phyloP scores from a whole-genome alignment of 2,113 vertebrate species.

The Erythrolamprus reginae region DNA sequence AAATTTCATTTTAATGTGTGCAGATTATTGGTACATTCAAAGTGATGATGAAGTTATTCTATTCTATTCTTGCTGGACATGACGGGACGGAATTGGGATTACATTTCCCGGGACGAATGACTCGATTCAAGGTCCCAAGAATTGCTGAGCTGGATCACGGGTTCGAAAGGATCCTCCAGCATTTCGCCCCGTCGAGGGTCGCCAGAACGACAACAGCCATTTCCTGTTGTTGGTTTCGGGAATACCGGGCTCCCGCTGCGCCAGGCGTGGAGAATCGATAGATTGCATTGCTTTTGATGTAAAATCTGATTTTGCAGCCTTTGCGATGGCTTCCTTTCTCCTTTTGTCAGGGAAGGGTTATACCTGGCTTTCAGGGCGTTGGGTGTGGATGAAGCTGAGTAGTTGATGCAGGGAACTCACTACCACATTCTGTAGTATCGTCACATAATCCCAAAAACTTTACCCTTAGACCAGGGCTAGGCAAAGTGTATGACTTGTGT shows the following conservation, averaged over 20 bases:
- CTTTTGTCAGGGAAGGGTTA: not conserved
- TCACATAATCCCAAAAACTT: too few species aligned
- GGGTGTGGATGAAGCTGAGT: not conserved
- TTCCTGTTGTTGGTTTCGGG: not conserved
- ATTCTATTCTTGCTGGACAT: too few species aligned
- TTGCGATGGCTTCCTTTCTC: not conserved
- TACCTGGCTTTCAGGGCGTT: not conserved
- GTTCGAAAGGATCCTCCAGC: not conserved
- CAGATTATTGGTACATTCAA: too few species aligned
- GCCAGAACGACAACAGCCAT: not conserved
- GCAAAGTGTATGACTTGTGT: too few species aligned
- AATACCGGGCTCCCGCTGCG: not conserved
- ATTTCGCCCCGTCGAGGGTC: not conserved
- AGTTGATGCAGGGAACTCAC: too few species aligned
- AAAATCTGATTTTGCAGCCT: not conserved
- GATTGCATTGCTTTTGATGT: not conserved
- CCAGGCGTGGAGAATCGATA: not conserved
- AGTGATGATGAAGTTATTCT: too few species aligned
- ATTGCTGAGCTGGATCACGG: not conserved
- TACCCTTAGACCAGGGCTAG: too few species aligned
- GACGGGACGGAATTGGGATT: not conserved
- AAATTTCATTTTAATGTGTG: too few species aligned
- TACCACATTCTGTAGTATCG: too few species aligned
- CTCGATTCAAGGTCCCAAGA: not conserved
- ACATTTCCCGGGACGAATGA: not conserved